Percentiles rank a stretch among this genome's conserved stretches.
Evolutionary conservation across 2,113 vertebrate species (phyloP).

Genomic region (Pan paniscus): DNA sequence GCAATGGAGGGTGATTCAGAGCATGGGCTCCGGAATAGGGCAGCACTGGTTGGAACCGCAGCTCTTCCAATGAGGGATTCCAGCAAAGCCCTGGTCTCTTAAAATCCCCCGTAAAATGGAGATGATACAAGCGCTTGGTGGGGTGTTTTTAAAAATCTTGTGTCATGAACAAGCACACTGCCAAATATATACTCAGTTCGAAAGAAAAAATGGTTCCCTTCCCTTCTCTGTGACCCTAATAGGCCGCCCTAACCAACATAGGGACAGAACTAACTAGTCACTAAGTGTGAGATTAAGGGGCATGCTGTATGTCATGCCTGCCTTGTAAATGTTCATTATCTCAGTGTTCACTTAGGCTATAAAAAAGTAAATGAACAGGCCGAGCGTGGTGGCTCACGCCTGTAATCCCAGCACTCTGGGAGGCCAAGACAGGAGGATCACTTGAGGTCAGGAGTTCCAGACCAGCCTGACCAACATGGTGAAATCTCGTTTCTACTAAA

Average conservation of each 20-base stretch:
- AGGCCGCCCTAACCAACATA: neutral
- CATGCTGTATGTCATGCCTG: neutral
- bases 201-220: neutral
- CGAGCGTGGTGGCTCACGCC: fast-evolving
- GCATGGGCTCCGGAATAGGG: fast-evolving
- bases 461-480: no score
- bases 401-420: no score
- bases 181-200: neutral
- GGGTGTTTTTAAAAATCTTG: neutral
- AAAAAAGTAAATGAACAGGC: no score
- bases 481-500: no score
- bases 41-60: neutral
- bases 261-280: neutral
- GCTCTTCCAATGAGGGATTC: neutral
- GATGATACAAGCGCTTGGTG: neutral
- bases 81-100: neutral
- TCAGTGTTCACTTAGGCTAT: no score
- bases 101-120: neutral
- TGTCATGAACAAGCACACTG: neutral
- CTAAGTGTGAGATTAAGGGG: no score
- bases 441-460: no score
- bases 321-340: no score
- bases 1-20: neutral
- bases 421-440: no score
- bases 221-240: neutral